Conservation (phyloP, 64 coral and sea anemone species). For the Dendrophyllia cribrosa region DNA sequence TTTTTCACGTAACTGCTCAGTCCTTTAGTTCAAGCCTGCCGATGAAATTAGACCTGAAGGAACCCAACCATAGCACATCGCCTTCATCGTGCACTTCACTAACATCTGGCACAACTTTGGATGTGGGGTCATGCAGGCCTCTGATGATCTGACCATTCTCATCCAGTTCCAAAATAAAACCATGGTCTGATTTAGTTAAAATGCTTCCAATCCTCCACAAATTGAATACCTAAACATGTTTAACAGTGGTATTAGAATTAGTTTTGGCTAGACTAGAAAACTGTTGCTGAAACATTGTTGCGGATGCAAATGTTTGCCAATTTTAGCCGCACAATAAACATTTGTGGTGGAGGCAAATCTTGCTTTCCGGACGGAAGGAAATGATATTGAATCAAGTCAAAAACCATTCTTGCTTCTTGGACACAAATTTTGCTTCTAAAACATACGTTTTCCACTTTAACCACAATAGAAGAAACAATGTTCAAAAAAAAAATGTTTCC, state of each 20-base stretch:
- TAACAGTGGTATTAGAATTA: not conserved
- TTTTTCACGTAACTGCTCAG: not conserved
- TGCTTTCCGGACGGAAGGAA: too few species aligned
- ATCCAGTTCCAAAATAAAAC: conserved; percentile 76
- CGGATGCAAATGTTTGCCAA: too few species aligned
- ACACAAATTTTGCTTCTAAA: too few species aligned
- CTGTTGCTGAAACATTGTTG: too few species aligned
- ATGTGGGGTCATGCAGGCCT: conserved; percentile 74
- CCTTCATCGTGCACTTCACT: conserved; percentile 92
- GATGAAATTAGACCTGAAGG: conserved; percentile 60
- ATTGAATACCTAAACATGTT: not conserved
- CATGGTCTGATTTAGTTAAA: conserved; percentile 36
- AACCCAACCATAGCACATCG: conserved; percentile 69
- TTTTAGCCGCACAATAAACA: too few species aligned
- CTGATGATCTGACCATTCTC: conserved; percentile 72
- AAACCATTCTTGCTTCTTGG: too few species aligned
- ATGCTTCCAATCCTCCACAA: not conserved
- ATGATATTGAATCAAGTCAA: too few species aligned
- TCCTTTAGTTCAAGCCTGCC: conserved; percentile 66
- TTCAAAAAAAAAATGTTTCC: too few species aligned
- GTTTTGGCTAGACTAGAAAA: not conserved
- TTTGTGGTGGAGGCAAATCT: too few species aligned
- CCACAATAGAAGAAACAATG: too few species aligned
- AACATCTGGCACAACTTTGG: conserved; percentile 50
- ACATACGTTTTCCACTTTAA: too few species aligned